Evolutionary conservation across 2,113 vertebrate species (phyloP), one percentile per base, ranked within the genome.

Genomic region (Mungos mungo): DNA sequence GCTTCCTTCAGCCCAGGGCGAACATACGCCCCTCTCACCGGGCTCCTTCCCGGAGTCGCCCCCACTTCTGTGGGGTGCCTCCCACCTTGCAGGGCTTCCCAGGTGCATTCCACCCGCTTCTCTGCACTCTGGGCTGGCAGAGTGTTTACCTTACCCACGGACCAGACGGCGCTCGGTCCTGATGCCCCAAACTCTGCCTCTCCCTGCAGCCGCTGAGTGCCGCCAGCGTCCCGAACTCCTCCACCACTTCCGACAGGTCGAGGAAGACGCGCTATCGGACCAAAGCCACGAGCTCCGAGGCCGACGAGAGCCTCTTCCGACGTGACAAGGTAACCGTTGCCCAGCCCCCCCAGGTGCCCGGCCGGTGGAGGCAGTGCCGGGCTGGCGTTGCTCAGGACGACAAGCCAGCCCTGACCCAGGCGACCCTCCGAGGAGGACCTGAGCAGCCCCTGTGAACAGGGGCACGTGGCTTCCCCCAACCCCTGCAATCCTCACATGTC

Each of bases 281-380:
- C 15, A 98, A 97, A 89, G 98, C 98, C 3, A 9, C 96, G 65
- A 98, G 65, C 90, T 98, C 99, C 0, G 92, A 98, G 80, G 99
- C 98, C 83, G 99, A 99, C 0, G 99, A 99, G 97, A 98, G 81
- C 90, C 98, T 99, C 83, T 99, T 99, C 60, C 98, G 99, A 47
- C 86, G 85, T 0, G 72, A 79, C 63, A 98, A 98, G 98, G 99
- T 99, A 96, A 98, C 14, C 2, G 0, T 89, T 9, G 16, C 69
- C 4, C 35, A 27, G 27, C 3, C 35, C 66, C 65, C 15, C 2
- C 23, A 7, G 54, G 74, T 16, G 16, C 31, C 52, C 29, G 29
- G 27, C 41, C 47, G 27, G 2, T 19, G n/a, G 33, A 92, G 82
- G 84, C 50, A 66, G 76, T 69, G 50, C 33, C 29, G 29, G 57